These are phyloP conservation scores for Lates japonicus DNA, from an alignment of 2,797 vertebrate species.

Conservation along the genomic window DNA sequence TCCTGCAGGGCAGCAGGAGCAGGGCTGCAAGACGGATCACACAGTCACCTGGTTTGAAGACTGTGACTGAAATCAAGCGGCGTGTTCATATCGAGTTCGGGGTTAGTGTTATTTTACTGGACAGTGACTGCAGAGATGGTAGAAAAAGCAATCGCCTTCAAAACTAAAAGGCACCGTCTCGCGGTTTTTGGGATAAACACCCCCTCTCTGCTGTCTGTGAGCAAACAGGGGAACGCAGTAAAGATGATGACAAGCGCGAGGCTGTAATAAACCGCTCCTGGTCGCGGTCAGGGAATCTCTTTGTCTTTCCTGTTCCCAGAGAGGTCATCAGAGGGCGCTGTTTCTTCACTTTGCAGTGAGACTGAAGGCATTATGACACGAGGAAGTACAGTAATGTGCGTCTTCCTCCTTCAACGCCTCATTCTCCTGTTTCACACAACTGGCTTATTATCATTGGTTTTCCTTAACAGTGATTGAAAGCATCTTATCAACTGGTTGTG, in stretches of 20 bases:
- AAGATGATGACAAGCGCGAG: conserved; percentile 49
- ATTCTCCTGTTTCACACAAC: conserved; percentile 17
- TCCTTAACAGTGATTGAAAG: conserved; percentile 1
- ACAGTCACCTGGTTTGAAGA: conserved; percentile 40
- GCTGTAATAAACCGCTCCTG: conserved; percentile 48
- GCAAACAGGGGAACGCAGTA: conserved; percentile 33
- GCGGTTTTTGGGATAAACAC: conserved; percentile 28
- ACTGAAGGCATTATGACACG: conserved; percentile 13
- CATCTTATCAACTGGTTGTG: conserved; percentile 39
- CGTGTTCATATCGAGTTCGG: neutral
- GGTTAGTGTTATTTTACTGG: neutral
- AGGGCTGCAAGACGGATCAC: conserved; percentile 59
- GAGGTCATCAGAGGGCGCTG: conserved; percentile 72
- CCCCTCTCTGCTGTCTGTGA: neutral
- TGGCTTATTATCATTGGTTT: conserved; percentile 12
- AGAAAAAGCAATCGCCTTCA: conserved; percentile 7
- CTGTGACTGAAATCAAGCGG: conserved; percentile 1
- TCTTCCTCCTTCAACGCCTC: conserved; percentile 2
- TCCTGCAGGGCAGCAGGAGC: conserved; percentile 68
- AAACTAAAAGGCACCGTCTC: neutral
- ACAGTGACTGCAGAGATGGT: neutral
- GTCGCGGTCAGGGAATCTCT: conserved; percentile 42
- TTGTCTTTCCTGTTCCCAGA: conserved; percentile 58
- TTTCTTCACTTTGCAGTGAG: conserved; percentile 42
- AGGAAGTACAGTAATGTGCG: conserved; percentile 30